Conservation (phyloP, 2,888 invertebrate genomes). For the Anodontia alba region DNA sequence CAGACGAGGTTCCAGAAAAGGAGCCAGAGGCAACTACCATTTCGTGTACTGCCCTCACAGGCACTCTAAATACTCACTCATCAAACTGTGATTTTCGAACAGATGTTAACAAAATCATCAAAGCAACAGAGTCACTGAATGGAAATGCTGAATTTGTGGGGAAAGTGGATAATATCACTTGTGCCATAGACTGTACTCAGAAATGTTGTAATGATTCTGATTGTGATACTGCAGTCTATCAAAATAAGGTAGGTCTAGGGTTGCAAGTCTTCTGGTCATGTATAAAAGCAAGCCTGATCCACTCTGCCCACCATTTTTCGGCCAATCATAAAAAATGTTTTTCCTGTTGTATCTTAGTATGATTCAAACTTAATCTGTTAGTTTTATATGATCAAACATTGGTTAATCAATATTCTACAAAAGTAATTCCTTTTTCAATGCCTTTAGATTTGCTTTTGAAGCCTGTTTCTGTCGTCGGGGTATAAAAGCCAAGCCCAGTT, state of each 20-base stretch:
- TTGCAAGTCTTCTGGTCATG: too few species aligned
- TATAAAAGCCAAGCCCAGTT: too few species aligned
- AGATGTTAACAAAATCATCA: constrained; percentile 66
- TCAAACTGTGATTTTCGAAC: constrained; percentile 42
- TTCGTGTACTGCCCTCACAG: constrained; percentile 36
- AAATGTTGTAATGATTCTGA: constrained; percentile 68
- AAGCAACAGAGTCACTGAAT: constrained; percentile 69
- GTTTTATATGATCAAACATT: too few species aligned
- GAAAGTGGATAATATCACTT: constrained; percentile 49
- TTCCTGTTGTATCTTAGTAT: too few species aligned
- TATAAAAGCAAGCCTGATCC: too few species aligned
- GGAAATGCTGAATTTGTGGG: constrained; percentile 69
- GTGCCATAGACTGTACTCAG: constrained; percentile 65
- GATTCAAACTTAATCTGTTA: too few species aligned
- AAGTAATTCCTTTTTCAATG: too few species aligned
- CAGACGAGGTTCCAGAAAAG: not conserved
- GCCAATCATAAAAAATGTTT: too few species aligned
- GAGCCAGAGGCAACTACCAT: constrained; percentile 9
- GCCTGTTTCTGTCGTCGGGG: too few species aligned
- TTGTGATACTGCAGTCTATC: constrained; percentile 76
- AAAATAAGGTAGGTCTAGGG: constrained; percentile 73
- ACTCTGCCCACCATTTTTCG: too few species aligned
- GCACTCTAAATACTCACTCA: constrained; percentile 33
- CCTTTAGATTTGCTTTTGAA: too few species aligned
- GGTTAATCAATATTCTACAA: too few species aligned